phyloP scores from a whole-genome alignment of 2,797 vertebrate genomes.

The Pipistrellus pipistrellus region DNA sequence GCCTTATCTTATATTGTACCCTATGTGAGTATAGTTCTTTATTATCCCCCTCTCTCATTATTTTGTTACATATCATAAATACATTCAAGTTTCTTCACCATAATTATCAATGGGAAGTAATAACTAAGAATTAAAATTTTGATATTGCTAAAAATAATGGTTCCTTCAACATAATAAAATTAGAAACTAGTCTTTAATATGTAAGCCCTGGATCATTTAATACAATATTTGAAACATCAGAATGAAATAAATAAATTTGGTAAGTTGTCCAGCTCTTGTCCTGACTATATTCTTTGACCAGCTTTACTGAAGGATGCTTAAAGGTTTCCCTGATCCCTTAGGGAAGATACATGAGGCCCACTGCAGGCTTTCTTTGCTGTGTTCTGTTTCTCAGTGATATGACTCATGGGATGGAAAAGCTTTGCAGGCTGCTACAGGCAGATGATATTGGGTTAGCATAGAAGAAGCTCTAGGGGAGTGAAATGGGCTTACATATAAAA shows the following conservation, averaged over 20 bases:
- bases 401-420: not conserved
- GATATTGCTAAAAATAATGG: not conserved
- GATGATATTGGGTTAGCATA: not conserved
- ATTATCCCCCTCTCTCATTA: rapidly evolving
- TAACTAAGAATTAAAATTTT: not conserved
- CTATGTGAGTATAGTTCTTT: not conserved
- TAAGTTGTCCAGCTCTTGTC: not conserved
- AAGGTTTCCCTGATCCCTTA: rapidly evolving
- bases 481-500: not conserved
- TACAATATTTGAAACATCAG: not conserved
- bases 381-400: not conserved
- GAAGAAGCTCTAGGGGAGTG: not conserved
- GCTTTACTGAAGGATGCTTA: not conserved
- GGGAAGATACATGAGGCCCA: too few relatives aligned
- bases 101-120: not conserved
- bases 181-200: not conserved
- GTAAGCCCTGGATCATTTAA: not conserved
- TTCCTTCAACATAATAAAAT: not conserved
- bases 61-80: not conserved
- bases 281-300: not conserved
- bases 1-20: not conserved
- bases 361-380: not conserved
- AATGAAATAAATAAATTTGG: not conserved
- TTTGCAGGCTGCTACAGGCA: not conserved
- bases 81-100: not conserved